Conservation (phyloP, 2,797 vertebrate genomes). For the Pampus argenteus region DNA sequence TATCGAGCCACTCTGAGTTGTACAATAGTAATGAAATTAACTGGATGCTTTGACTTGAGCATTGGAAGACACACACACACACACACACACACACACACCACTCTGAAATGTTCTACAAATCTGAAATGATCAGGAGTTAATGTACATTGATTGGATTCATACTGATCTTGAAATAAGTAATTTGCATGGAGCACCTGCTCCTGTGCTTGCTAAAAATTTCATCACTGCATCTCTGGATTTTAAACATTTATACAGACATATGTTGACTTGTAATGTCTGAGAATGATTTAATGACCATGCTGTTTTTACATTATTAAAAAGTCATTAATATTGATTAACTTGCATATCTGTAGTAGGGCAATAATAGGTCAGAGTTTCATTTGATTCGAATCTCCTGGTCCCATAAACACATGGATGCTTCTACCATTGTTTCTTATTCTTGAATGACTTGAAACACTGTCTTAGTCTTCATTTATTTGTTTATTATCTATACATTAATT, state of each 20-base stretch:
- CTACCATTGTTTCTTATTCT: neutral
- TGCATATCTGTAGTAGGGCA: slow-evolving; percentile 44
- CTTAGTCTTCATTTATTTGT: slow-evolving; percentile 5
- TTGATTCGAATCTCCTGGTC: slow-evolving; percentile 36
- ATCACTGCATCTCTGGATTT: slow-evolving; percentile 41
- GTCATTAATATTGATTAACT: slow-evolving; percentile 66
- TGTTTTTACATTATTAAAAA: slow-evolving; percentile 59
- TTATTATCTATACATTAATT: slow-evolving; percentile 2
- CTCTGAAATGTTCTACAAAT: slow-evolving; percentile 38
- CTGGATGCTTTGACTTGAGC: slow-evolving; percentile 51
- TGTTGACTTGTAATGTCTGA: slow-evolving; percentile 47
- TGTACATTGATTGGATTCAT: slow-evolving; percentile 45
- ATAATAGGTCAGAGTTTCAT: slow-evolving; percentile 33
- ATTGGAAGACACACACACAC: slow-evolving; percentile 17
- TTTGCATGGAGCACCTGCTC: slow-evolving; percentile 56
- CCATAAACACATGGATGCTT: neutral
- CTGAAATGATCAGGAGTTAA: slow-evolving; percentile 40
- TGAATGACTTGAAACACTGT: slow-evolving; percentile 3
- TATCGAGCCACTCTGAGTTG: slow-evolving; percentile 65
- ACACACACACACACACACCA: slow-evolving; percentile 2
- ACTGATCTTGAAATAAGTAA: slow-evolving; percentile 40
- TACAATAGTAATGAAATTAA: slow-evolving; percentile 69
- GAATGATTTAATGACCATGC: slow-evolving; percentile 31
- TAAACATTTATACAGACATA: slow-evolving; percentile 58
- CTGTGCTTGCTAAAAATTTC: slow-evolving; percentile 48